Conservation (phyloP, 2,113 vertebrate species). For the Nematolebias whitei region DNA sequence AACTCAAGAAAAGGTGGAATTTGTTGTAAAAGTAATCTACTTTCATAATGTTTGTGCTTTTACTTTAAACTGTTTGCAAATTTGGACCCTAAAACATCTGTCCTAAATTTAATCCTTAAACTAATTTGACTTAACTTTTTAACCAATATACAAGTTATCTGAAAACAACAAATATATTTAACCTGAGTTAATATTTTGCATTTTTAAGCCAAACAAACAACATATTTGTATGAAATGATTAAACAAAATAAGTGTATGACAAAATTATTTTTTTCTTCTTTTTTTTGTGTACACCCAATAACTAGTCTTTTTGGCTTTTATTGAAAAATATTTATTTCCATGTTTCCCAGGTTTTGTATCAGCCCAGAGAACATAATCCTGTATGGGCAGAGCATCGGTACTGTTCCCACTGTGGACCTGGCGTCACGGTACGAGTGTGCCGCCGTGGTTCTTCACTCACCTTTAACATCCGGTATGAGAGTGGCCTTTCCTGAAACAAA, state of each 20-base stretch:
- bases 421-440: slow-evolving; percentile 95
- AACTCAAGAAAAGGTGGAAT: neutral
- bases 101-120: too few species aligned
- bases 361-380: slow-evolving; percentile 95
- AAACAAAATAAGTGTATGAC: too few species aligned
- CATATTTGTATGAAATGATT: too few species aligned
- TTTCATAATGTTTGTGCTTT: neutral
- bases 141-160: too few species aligned
- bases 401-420: slow-evolving; percentile 93
- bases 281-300: too few species aligned
- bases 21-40: neutral
- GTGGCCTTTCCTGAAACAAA: slow-evolving; percentile 96
- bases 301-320: neutral
- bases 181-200: too few species aligned
- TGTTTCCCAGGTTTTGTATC: slow-evolving; percentile 86
- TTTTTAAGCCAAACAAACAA: too few species aligned
- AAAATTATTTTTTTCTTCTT: too few species aligned
- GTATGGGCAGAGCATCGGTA: slow-evolving; percentile 96
- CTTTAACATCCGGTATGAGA: slow-evolving; percentile 95
- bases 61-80: neutral
- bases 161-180: too few species aligned
- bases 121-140: too few species aligned
- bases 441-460: slow-evolving; percentile 93
- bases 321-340: neutral
- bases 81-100: neutral